Percentiles rank a stretch among this genome's conserved stretches.
Conservation (phyloP, 2,888 invertebrate species). For the Rhimphoctona megacephalus region DNA sequence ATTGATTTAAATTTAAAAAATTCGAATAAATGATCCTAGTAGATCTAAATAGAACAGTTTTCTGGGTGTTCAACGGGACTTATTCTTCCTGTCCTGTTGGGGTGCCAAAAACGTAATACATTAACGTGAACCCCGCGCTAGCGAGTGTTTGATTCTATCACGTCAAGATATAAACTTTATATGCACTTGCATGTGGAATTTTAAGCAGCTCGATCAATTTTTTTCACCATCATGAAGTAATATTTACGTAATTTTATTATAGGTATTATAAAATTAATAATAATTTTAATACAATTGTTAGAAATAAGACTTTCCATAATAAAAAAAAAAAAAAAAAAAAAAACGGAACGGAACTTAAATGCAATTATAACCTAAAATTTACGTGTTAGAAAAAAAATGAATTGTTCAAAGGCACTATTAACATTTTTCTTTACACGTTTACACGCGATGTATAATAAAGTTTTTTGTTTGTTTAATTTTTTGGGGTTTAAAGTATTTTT, state of each 20-base stretch:
- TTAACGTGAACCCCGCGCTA: constrained; percentile 43
- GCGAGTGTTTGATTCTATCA: constrained; percentile 34
- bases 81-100: constrained; percentile 14
- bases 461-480: too few species aligned
- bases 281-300: background rate
- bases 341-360: too few species aligned
- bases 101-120: constrained; percentile 62
- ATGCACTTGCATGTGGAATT: constrained; percentile 63
- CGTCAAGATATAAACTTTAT: constrained; percentile 23
- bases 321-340: background rate
- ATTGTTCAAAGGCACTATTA: too few species aligned
- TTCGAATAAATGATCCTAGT: too few species aligned
- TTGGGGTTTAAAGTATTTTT: background rate
- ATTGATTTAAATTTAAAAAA: too few species aligned
- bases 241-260: too few species aligned
- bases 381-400: too few species aligned
- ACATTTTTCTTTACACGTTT: too few species aligned
- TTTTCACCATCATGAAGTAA: background rate
- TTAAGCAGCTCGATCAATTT: background rate
- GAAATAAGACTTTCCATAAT: background rate
- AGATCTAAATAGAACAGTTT: too few species aligned
- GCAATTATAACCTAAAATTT: too few species aligned
- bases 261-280: background rate
- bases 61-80: too few species aligned
- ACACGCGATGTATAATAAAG: too few species aligned